Conservation (phyloP, 2,113 vertebrate species). For the Aspidoscelis tigris region DNA sequence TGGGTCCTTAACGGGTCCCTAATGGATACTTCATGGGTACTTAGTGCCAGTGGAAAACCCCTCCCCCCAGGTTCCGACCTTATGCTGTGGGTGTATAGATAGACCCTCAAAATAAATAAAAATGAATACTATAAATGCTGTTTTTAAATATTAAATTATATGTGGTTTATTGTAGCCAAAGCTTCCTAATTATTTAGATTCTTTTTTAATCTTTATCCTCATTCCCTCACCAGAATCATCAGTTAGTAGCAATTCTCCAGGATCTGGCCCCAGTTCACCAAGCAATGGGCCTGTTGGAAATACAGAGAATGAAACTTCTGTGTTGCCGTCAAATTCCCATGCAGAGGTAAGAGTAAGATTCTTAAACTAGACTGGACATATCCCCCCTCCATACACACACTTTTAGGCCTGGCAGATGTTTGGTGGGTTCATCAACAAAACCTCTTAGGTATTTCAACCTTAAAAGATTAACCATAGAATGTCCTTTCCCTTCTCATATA, state of each 20-base stretch:
- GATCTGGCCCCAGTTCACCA: constrained; percentile 94
- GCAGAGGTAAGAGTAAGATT: constrained; percentile 84
- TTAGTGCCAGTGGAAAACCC: no score
- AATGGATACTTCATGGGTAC: no score
- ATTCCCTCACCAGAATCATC: constrained; percentile 82
- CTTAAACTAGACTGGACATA: neutral
- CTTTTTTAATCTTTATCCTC: constrained; percentile 51
- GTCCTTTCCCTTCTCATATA: neutral
- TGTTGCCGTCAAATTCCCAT: constrained; percentile 85
- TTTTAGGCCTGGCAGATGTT: neutral
- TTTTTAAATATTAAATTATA: neutral
- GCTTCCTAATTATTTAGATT: constrained; percentile 19
- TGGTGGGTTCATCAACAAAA: neutral
- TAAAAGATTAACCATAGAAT: neutral
- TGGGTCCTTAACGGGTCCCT: no score
- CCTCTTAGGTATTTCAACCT: no score
- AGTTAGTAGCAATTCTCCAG: constrained; percentile 90
- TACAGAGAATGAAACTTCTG: constrained; percentile 88
- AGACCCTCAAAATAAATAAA: constrained; percentile 1
- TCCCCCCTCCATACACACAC: neutral
- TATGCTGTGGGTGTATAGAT: neutral
- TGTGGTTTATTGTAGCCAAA: constrained; percentile 10
- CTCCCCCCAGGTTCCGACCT: no score
- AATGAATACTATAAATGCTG: neutral
- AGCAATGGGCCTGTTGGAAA: constrained; percentile 89